Base-by-base conservation (phyloP, 2,113 vertebrate species). In the Emydura subglobosa region DNA sequence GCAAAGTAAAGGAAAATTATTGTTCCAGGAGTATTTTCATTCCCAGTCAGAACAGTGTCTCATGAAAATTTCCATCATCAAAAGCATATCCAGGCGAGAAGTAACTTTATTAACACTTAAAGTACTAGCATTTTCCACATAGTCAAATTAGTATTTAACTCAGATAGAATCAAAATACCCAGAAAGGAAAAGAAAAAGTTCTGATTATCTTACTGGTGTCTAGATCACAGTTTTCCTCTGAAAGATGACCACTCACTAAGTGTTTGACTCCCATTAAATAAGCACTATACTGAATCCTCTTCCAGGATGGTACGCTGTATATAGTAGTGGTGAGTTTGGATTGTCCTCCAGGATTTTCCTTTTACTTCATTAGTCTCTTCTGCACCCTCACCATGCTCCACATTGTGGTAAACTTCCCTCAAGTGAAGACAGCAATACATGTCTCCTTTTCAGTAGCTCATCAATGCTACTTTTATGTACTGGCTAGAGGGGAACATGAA, bases 251-350 rank as follows among this genome's bases (percentile, higher is more conserved):
- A 0, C 44, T 22, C 51, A 47, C 53, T 31, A n/a, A 3, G 68
- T 16, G 0, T 0, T 2, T 0, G 1, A 89, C 84, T 34, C 76
- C 88, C 78, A 53, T 79, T 34, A 7, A 0, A 0, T 0, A 6
- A 29, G 19, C 17, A 87, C 5, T 80, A 24, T 78, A 24, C n/a
- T 57, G 39, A 65, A 31, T 9, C 16, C 1, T 68, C 55, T 47
- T 22, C 61, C 65, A 44, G 65, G 24, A 13, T 31, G 27, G 29
- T n/a, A 25, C n/a, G 1, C 14, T 24, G 3, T 9, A 24, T 2
- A 4, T 12, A 3, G 13, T 42, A 16, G 16, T 17, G 44, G 8
- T 4, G 1, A 53, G 10, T 49, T 17, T 53, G 39, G 51, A 82
- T 24, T 9, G 7, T 19, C 90, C 81, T 89, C 54, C 55, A 21